These are phyloP conservation scores for Acromyrmex charruanus DNA, from an alignment of 1,140 invertebrate genomes.

Conservation along the genomic window DNA sequence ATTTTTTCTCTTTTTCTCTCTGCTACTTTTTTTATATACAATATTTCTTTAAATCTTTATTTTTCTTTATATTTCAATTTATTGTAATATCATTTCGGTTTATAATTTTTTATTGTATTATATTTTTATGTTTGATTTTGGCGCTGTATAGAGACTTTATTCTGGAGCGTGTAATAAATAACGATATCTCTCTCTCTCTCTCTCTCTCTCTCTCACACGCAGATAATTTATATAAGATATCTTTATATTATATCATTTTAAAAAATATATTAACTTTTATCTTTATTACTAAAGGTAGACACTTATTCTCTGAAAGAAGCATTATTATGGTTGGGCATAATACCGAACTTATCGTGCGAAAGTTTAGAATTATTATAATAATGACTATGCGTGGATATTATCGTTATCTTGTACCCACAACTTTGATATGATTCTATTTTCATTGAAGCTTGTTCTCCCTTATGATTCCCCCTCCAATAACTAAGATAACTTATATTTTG, in stretches of 20 bases:
- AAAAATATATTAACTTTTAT: background rate
- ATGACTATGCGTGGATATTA: background rate
- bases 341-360: conserved; percentile 5
- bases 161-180: too few species aligned
- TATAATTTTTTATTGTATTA: too few species aligned
- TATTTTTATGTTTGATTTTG: too few species aligned
- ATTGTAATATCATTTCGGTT: too few species aligned
- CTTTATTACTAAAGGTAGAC: conserved; percentile 4
- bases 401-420: background rate
- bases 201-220: background rate
- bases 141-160: too few species aligned
- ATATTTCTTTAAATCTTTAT: too few species aligned
- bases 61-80: too few species aligned
- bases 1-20: background rate
- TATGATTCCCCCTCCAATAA: background rate
- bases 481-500: background rate
- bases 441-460: background rate
- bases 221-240: background rate
- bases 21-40: background rate
- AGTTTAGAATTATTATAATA: background rate
- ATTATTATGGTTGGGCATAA: background rate
- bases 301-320: background rate
- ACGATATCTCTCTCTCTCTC: too few species aligned
- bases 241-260: background rate
- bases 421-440: conserved; percentile 37